Percentiles rank a stretch among this genome's conserved stretches.
These are phyloP conservation scores for Aphelinus certus DNA, from an alignment of 1,140 invertebrate species.

Conservation along the genomic window DNA sequence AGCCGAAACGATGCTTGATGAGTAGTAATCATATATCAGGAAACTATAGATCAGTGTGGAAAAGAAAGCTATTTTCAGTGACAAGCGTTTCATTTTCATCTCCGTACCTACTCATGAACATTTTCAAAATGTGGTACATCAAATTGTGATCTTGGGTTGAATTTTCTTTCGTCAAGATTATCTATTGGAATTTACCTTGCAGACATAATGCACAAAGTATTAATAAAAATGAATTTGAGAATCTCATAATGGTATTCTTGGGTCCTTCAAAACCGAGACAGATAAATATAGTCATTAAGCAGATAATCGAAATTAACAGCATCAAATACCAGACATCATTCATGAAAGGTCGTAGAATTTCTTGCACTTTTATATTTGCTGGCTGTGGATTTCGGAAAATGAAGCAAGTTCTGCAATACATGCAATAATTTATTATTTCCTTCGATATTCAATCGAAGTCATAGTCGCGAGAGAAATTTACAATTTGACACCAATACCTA, in stretches of 20 bases:
- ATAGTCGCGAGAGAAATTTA: not conserved
- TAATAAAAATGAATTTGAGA: slow-evolving; percentile 6
- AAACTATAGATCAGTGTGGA: slow-evolving; percentile 52
- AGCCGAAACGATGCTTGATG: slow-evolving; percentile 56
- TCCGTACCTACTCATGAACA: slow-evolving; percentile 21
- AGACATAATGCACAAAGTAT: not conserved
- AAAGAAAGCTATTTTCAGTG: slow-evolving; percentile 47
- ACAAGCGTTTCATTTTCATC: slow-evolving; percentile 16
- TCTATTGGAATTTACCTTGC: not conserved
- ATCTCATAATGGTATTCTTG: not conserved
- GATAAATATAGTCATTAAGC: not conserved
- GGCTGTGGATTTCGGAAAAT: slow-evolving; percentile 17
- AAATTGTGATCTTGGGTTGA: not conserved
- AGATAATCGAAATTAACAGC: not conserved
- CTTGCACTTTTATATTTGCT: not conserved
- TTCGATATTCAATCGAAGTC: not conserved
- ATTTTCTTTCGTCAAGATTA: not conserved
- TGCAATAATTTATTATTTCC: not conserved
- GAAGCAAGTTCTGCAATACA: slow-evolving; percentile 14
- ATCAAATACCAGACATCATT: slow-evolving; percentile 5
- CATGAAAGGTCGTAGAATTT: slow-evolving; percentile 5
- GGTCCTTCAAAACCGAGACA: not conserved
- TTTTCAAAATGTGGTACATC: too few species aligned
- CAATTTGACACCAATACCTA: slow-evolving; percentile 7
- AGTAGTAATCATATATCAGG: slow-evolving; percentile 60